These are phyloP conservation scores for Pristis pectinata DNA, from an alignment of 2,797 vertebrate species.

Conservation along the genomic window DNA sequence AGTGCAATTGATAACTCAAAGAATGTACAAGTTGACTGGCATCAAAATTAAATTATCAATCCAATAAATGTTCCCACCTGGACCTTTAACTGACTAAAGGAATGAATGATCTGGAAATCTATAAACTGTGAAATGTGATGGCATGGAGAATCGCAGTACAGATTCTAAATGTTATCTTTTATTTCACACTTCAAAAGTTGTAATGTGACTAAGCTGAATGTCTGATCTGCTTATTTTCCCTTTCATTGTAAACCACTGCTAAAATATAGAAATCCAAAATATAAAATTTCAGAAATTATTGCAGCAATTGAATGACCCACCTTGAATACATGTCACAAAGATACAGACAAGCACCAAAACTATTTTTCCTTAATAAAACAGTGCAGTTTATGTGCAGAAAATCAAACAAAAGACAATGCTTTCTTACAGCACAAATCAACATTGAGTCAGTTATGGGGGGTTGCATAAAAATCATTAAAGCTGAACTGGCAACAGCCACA, in stretches of 20 bases:
- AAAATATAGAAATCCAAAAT: background rate
- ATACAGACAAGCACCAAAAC: background rate
- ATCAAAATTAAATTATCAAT: conserved; percentile 11
- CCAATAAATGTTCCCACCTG: conserved; percentile 3
- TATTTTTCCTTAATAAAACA: background rate
- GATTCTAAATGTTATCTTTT: background rate
- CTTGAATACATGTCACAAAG: background rate
- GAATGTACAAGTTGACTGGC: no score
- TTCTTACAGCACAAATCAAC: background rate
- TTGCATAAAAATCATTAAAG: background rate
- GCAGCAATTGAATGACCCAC: background rate
- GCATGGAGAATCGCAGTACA: background rate
- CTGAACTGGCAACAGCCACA: background rate
- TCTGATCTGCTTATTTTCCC: background rate
- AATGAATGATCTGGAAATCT: conserved; percentile 17
- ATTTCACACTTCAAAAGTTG: background rate
- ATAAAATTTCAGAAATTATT: background rate
- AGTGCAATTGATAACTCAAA: background rate
- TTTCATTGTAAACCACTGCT: background rate
- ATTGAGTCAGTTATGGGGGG: background rate
- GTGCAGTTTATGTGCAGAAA: background rate
- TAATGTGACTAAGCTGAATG: background rate
- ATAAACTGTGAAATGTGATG: background rate
- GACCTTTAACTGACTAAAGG: background rate
- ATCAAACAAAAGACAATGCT: background rate